Conservation (phyloP, 2,888 invertebrate genomes). For the Bembecia ichneumoniformis region DNA sequence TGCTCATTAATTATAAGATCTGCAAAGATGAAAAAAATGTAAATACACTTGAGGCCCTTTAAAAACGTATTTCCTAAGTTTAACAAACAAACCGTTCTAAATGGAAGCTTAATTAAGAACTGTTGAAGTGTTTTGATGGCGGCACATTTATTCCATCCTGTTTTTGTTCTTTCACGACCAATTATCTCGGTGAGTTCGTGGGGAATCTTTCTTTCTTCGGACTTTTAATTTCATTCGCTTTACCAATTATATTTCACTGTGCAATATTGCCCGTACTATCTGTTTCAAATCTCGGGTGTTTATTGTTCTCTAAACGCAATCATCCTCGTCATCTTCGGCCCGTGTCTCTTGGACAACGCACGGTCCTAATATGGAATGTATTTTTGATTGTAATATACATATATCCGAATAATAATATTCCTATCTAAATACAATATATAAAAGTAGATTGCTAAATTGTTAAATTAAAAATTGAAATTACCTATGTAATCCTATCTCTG, state of each 20-base stretch:
- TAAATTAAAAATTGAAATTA: no score
- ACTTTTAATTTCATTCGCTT: conserved; percentile 45
- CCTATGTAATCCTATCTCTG: no score
- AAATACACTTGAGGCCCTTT: neutral
- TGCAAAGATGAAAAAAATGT: conserved; percentile 2
- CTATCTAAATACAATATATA: no score
- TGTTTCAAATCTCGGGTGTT: neutral
- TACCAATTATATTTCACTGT: conserved; percentile 39
- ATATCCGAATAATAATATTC: no score
- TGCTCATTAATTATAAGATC: no score
- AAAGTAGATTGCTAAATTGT: no score
- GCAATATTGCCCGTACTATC: neutral
- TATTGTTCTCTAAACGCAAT: no score
- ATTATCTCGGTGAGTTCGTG: conserved; percentile 39
- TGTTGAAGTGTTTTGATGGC: conserved; percentile 57
- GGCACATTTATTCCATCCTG: conserved; percentile 59
- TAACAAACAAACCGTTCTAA: conserved; percentile 37
- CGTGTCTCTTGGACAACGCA: no score
- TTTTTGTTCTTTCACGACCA: conserved; percentile 54
- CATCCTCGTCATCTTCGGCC: no score
- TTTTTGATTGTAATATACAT: no score
- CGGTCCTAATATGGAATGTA: no score
- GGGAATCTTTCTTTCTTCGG: conserved; percentile 30
- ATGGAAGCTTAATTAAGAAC: conserved; percentile 51
- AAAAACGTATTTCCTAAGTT: conserved; percentile 2